Evolutionary conservation across 2,797 vertebrate species (phyloP), one percentile per base, ranked within the genome.

Genomic region (Allobates femoralis): DNA sequence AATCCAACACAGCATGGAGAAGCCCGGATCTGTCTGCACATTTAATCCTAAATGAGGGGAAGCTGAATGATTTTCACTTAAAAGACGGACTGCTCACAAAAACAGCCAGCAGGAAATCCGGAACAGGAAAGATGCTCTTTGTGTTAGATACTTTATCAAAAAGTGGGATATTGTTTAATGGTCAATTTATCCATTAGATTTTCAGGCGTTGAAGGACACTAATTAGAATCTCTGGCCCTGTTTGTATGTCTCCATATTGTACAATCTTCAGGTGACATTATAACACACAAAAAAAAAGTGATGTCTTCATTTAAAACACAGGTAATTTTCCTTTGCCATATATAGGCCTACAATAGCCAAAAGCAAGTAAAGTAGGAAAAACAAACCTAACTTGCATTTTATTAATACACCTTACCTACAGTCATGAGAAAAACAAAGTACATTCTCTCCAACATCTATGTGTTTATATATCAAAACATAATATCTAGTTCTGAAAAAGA

Each of bases 181-280:
- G 92, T 91, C 92, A 92, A 90, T 91, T 89, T 89, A 90, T 81
- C 88, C 90, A 90, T 90, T 91, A 90, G 78, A 92, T 94, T 90
- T 91, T 94, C 89, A 92, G 69, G 2, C 90, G 90, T 92, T 92
- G 91, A 90, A 93, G 89, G 87, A 89, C 89, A 89, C 89, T 94
- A 94, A 95, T 94, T 95, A 94, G 90, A 91, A 94, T 95, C 93
- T 91, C 87, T 91, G 67, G 93, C 93, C 91, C 91, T 93, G 92
- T 91, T 89, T 89, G 15, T 32, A 93, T 92, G 85, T 93, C 89
- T 90, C 90, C 91, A 90, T 90, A 89, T 88, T 92, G 92, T 91
- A 90, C 92, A 89, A 87, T 85, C 90, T 93, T 89, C 89, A 93
- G 92, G 92, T 94, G 91, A 92, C 91, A 90, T 87, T 90, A 90